Evolutionary conservation across 2,113 vertebrate species (phyloP).

Genomic region (Tetraodon nigroviridis): DNA sequence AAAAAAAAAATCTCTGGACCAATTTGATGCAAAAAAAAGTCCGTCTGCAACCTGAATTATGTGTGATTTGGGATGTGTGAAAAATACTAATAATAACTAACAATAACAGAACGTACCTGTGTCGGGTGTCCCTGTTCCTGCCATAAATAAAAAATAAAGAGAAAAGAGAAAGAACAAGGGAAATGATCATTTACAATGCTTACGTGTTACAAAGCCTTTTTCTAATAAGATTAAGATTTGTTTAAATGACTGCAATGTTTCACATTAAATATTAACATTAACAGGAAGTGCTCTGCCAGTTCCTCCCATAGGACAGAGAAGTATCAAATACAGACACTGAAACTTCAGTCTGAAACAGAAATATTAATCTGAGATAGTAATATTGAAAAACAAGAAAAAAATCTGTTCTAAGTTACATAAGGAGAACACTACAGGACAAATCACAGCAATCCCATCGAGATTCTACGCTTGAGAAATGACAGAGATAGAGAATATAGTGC

Average conservation of each 20-base stretch:
- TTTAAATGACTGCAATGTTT: constrained; percentile 48
- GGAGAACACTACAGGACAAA: constrained; percentile 63
- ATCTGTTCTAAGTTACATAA: constrained; percentile 56
- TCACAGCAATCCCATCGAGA: constrained; percentile 61
- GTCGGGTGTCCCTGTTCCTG: constrained; percentile 97
- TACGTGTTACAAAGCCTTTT: constrained; percentile 18
- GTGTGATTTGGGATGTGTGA: constrained; percentile 1
- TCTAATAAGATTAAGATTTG: constrained; percentile 46
- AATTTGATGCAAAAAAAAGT: too few relatives aligned
- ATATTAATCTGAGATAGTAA: constrained; percentile 61
- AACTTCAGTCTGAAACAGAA: constrained; percentile 50
- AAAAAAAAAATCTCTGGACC: too few relatives aligned
- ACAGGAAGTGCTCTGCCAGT: constrained; percentile 52
- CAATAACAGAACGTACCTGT: constrained; percentile 82
- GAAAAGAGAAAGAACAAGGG: constrained; percentile 32
- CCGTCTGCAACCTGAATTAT: neutral
- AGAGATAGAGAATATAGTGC: constrained; percentile 59
- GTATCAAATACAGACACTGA: constrained; percentile 56
- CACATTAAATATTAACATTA: constrained; percentile 65
- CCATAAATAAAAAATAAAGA: constrained; percentile 40
- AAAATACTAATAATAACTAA: too few relatives aligned
- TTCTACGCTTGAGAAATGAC: constrained; percentile 57
- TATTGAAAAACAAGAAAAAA: constrained; percentile 45
- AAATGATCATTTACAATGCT: constrained; percentile 47
- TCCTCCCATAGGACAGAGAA: constrained; percentile 40